Conservation (phyloP, 2,888 invertebrate species). For the Stenchaetothrips biformis region DNA sequence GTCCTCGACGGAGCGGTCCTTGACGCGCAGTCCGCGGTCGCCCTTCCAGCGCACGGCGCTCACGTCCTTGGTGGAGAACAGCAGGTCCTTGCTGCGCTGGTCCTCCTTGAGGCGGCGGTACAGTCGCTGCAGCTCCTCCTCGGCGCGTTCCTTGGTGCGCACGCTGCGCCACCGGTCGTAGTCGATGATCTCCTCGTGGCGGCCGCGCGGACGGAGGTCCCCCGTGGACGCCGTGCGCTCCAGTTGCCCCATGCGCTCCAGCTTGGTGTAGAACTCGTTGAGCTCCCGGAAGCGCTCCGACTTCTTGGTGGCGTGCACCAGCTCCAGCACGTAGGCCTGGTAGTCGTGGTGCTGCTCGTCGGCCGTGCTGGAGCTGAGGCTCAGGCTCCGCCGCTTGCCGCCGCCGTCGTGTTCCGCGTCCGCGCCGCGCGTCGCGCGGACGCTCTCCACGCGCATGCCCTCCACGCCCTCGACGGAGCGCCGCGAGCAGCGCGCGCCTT, state of each 20-base stretch:
- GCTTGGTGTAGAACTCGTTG: conserved; percentile 75
- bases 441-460: conserved; percentile 46
- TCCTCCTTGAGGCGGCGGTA: conserved; percentile 71
- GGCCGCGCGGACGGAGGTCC: conserved; percentile 65
- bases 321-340: conserved; percentile 61
- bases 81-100: conserved; percentile 76
- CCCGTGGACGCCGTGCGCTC: conserved; percentile 69
- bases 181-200: conserved; percentile 76
- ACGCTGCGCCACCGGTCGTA: conserved; percentile 83
- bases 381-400: neutral
- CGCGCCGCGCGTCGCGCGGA: conserved; percentile 60
- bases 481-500: neutral
- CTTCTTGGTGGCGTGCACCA: conserved; percentile 58
- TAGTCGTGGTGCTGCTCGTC: conserved; percentile 54
- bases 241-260: conserved; percentile 77
- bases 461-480: conserved; percentile 43
- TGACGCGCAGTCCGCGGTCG: conserved; percentile 71
- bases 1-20: conserved; percentile 84
- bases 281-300: conserved; percentile 79
- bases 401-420: conserved; percentile 54
- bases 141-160: conserved; percentile 71
- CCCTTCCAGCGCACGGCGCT: conserved; percentile 72
- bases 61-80: conserved; percentile 71
- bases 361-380: conserved; percentile 32
- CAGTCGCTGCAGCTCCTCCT: conserved; percentile 71